A percentile compares a stretch with the other conserved stretches of the same genome.
phyloP scores from a whole-genome alignment of 2,113 vertebrate species.

The Formicarius rufipectus region DNA sequence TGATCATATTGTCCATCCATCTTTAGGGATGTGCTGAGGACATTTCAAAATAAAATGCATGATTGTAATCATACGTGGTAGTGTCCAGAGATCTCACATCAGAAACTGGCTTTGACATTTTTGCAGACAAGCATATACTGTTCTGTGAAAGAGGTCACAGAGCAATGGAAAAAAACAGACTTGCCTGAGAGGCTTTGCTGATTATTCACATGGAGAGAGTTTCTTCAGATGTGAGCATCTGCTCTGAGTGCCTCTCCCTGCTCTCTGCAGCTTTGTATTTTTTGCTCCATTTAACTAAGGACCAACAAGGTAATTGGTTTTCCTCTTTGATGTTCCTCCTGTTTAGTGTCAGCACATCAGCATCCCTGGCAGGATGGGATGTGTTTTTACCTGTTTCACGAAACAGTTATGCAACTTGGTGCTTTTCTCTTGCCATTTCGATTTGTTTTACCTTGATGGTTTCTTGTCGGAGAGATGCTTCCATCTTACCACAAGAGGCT shows the following conservation, averaged over 20 bases:
- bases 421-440: neutral
- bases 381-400: neutral
- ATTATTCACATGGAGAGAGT: neutral
- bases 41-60: neutral
- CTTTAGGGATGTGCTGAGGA: neutral
- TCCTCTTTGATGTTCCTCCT: neutral
- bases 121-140: neutral
- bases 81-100: neutral
- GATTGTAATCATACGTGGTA: rapidly evolving
- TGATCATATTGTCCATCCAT: rapidly evolving
- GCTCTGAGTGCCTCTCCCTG: neutral
- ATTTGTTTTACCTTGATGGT: neutral
- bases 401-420: neutral
- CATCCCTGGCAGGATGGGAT: neutral
- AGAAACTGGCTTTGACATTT: neutral
- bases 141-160: neutral
- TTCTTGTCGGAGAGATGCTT: neutral
- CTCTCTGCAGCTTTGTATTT: neutral
- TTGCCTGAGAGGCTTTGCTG: neutral
- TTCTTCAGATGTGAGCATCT: neutral
- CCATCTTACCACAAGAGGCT: neutral
- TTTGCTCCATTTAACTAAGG: constrained; percentile 29
- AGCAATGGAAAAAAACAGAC: neutral
- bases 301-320: neutral
- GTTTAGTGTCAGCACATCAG: neutral